Conservation (phyloP, 2,797 vertebrate genomes). For the Podarcis siculus region DNA sequence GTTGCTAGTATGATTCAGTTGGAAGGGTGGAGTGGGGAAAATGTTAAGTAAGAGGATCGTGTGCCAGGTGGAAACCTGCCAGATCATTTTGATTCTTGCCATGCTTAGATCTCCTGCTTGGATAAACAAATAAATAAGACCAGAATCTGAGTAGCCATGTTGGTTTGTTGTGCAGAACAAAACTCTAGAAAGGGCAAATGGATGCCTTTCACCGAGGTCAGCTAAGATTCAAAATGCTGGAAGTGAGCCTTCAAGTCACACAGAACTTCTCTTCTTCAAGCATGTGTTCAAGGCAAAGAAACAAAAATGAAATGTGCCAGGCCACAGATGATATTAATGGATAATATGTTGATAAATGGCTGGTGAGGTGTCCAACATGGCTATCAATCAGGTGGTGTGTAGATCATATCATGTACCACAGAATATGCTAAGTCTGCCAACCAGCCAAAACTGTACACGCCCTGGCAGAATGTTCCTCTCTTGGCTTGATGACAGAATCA, state of each 20-base stretch:
- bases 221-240: not conserved
- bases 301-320: not conserved
- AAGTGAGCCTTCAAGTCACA: not conserved
- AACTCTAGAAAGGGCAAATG: not conserved
- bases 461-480: not conserved
- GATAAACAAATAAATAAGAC: conserved; percentile 10
- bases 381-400: not conserved
- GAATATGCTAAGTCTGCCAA: not conserved
- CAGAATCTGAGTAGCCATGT: not conserved
- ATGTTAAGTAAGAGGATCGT: conserved; percentile 61
- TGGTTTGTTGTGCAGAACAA: not conserved
- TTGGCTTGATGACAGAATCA: not conserved
- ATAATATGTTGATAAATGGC: not conserved
- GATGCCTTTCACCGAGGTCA: not conserved
- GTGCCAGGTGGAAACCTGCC: conserved; percentile 36
- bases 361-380: not conserved
- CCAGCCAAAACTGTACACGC: not conserved
- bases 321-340: not conserved
- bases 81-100: conserved; percentile 29
- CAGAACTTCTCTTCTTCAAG: not conserved
- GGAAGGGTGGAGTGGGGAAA: conserved; percentile 55
- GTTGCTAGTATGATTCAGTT: conserved; percentile 63
- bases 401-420: not conserved
- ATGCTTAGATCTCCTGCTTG: not conserved
- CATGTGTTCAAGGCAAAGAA: not conserved